Evolutionary conservation across 2,888 invertebrate species (phyloP).

Genomic region (Pammene aurita): DNA sequence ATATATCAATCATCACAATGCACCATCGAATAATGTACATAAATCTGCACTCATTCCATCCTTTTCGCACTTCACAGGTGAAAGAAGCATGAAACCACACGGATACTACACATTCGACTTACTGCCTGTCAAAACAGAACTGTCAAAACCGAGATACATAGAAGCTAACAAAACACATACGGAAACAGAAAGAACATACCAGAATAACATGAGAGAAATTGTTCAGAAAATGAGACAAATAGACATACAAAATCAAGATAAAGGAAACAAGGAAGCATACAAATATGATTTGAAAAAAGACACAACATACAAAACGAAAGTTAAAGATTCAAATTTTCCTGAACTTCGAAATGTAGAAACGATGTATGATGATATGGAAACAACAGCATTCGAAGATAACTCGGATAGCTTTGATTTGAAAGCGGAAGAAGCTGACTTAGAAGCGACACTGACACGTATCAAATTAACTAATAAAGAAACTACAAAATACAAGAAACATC

Average conservation of each 20-base stretch:
- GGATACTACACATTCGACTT: constrained; percentile 58
- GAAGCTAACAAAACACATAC: constrained; percentile 26
- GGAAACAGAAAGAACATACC: background rate
- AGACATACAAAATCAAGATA: background rate
- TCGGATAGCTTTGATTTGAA: background rate
- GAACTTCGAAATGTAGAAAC: background rate
- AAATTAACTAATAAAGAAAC: constrained; percentile 6
- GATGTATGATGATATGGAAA: background rate
- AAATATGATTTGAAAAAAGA: constrained; percentile 1
- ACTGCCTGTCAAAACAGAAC: constrained; percentile 27
- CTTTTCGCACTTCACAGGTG: constrained; percentile 57
- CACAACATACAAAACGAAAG: background rate
- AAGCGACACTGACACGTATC: constrained; percentile 13
- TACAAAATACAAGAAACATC: background rate
- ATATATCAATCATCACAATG: too few species aligned
- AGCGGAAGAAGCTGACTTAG: constrained; percentile 15
- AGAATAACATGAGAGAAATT: background rate
- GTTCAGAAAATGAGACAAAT: background rate
- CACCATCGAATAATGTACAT: background rate
- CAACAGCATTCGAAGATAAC: background rate
- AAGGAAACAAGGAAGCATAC: background rate
- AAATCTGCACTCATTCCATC: constrained; percentile 21
- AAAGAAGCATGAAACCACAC: constrained; percentile 47
- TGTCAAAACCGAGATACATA: constrained; percentile 32
- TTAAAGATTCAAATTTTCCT: background rate